A percentile compares a stretch with the other conserved stretches of the same genome.
phyloP scores from a whole-genome alignment of 37 sponge, comb jelly and placozoan species.

The Ephydatia muelleri region DNA sequence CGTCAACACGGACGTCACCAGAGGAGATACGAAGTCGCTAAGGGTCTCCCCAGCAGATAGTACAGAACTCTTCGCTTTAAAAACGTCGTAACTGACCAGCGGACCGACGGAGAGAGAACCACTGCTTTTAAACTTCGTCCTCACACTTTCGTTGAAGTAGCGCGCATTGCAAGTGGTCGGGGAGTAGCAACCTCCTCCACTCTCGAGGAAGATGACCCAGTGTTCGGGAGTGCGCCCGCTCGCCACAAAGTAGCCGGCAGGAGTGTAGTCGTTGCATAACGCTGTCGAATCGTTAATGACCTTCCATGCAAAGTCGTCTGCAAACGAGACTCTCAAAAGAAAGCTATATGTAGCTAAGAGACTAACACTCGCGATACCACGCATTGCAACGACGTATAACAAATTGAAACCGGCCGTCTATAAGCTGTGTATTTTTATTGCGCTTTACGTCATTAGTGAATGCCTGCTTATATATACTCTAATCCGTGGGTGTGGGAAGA shows the following conservation, averaged over 20 bases:
- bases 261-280: slow-evolving; percentile 47
- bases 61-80: background rate
- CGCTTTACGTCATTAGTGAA: background rate
- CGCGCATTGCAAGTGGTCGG: slow-evolving; percentile 38
- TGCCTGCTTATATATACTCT: too few species aligned
- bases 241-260: slow-evolving; percentile 32
- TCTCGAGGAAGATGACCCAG: slow-evolving; percentile 69
- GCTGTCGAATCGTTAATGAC: slow-evolving; percentile 7
- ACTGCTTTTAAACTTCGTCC: background rate
- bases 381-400: slow-evolving; percentile 69
- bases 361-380: background rate
- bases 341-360: background rate
- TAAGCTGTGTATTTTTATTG: slow-evolving; percentile 33
- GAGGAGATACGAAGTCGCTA: slow-evolving; percentile 8
- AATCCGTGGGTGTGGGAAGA: too few species aligned
- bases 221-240: background rate
- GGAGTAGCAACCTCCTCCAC: slow-evolving; percentile 54
- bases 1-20: slow-evolving; percentile 31
- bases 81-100: background rate
- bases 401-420: slow-evolving; percentile 71
- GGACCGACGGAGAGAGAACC: background rate
- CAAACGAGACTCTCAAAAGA: too few species aligned
- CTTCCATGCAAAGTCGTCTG: slow-evolving; percentile 6
- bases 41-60: background rate
- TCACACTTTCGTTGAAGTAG: background rate